A percentile compares a stretch with the other conserved stretches of the same genome.
Conservation (phyloP, 2,797 vertebrate genomes). For the Hapalemur alaotrensis region DNA sequence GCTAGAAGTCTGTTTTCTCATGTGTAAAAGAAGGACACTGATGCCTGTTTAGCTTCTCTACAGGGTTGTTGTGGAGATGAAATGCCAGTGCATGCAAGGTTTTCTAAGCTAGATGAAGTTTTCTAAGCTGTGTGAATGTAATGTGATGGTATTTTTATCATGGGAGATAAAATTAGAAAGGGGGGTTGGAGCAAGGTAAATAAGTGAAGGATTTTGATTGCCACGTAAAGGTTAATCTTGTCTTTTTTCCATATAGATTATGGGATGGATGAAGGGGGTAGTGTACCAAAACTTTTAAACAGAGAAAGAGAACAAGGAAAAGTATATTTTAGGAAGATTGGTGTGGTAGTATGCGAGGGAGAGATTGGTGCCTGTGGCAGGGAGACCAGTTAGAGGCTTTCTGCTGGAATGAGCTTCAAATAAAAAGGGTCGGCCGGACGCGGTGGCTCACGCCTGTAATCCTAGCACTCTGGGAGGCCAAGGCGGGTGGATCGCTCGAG, state of each 20-base stretch:
- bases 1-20: not conserved
- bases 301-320: not conserved
- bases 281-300: not conserved
- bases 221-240: not conserved
- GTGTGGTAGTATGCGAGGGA: not conserved
- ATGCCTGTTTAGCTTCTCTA: not conserved
- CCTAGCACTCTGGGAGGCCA: too few relatives aligned
- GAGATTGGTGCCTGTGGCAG: not conserved
- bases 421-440: not conserved
- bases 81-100: not conserved
- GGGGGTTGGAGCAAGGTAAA: not conserved
- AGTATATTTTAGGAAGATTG: not conserved
- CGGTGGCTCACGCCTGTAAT: too few relatives aligned
- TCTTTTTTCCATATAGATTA: not conserved
- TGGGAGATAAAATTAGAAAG: not conserved
- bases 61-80: not conserved
- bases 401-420: conserved; percentile 14
- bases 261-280: not conserved
- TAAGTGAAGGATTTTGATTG: not conserved
- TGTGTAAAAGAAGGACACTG: not conserved
- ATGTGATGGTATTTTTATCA: not conserved
- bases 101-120: not conserved
- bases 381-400: not conserved
- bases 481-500: too few relatives aligned
- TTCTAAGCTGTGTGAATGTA: not conserved